Conservation (phyloP, 2,888 invertebrate species). For the Aradus depressus region DNA sequence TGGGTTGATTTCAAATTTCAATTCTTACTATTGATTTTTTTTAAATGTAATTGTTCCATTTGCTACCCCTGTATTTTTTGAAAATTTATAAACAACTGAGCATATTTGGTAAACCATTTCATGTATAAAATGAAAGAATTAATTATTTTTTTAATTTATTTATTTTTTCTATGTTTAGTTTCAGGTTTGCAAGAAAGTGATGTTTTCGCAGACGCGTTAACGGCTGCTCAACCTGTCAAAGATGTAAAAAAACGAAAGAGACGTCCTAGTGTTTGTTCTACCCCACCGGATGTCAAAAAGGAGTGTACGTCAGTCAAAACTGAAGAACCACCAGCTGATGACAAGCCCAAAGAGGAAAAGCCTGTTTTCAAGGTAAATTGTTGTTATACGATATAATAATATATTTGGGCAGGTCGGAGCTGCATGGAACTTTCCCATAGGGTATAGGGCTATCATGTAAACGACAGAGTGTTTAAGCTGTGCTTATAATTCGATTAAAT, state of each 20-base stretch:
- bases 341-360: conserved; percentile 41
- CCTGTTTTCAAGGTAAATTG: conserved; percentile 40
- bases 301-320: conserved; percentile 37
- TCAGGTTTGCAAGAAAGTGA: conserved; percentile 79
- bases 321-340: conserved; percentile 36
- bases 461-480: no score
- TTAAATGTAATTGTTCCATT: not conserved
- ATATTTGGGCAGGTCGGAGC: not conserved
- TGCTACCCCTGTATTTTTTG: not conserved
- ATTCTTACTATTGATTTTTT: not conserved
- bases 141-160: not conserved
- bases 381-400: not conserved
- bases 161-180: conserved; percentile 32
- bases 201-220: conserved; percentile 86
- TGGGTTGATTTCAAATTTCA: no score
- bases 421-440: no score
- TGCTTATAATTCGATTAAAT: no score
- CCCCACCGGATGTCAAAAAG: conserved; percentile 29
- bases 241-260: conserved; percentile 70
- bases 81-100: not conserved
- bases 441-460: no score
- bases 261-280: conserved; percentile 57
- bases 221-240: conserved; percentile 59
- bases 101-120: not conserved
- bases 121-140: conserved; percentile 1